A percentile compares a stretch with the other conserved stretches of the same genome.
phyloP scores from a whole-genome alignment of 2,113 vertebrate genomes.

The Delphinapterus leucas region DNA sequence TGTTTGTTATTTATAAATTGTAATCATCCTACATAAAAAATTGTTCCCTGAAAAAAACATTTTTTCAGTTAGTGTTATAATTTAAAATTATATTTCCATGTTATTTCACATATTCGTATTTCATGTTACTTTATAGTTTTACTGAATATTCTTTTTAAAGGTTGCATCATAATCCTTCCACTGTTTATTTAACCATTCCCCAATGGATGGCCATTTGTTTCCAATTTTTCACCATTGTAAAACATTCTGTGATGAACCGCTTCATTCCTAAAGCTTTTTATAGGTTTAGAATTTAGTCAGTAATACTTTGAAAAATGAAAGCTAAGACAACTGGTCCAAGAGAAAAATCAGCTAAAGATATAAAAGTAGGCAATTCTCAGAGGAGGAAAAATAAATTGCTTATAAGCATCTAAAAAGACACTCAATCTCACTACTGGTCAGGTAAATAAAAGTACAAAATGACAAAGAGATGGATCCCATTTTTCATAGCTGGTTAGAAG shows the following conservation, averaged over 20 bases:
- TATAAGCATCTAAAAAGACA: neutral
- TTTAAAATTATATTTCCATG: neutral
- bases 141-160: neutral
- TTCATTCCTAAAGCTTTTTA: neutral
- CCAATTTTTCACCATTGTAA: neutral
- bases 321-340: neutral
- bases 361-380: neutral
- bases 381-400: neutral
- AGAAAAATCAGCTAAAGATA: neutral
- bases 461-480: rapidly evolving
- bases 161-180: neutral
- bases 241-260: neutral
- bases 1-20: neutral
- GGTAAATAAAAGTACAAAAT: neutral
- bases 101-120: neutral
- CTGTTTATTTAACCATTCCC: neutral
- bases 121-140: neutral
- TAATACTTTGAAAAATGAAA: neutral
- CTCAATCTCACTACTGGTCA: neutral
- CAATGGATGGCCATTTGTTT: neutral
- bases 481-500: neutral
- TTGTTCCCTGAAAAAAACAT: neutral
- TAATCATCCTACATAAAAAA: neutral
- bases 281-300: neutral
- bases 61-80: neutral